Evolutionary conservation across 2,888 invertebrate species (phyloP), one percentile per base, ranked within the genome.

Genomic region (Hypomecis atomaria): DNA sequence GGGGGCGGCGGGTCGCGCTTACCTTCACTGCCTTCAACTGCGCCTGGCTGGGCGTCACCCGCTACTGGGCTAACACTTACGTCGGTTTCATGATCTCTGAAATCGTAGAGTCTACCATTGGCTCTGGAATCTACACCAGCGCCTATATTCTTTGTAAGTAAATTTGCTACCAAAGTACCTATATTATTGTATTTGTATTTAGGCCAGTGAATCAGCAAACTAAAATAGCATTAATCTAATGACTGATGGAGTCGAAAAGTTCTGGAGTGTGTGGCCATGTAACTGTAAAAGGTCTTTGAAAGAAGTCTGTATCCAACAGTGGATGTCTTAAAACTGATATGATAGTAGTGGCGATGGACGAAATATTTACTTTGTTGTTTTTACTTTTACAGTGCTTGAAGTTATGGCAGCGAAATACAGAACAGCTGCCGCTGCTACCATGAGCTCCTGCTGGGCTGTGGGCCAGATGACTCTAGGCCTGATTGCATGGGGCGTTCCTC

Each of bases 121-220:
- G 95, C 0, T 93, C 95, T 23, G 95, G 95, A 0, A 93, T 94
- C 7, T 96, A 95, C 76, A 94, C 95, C 8, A 94, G 95, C 33
- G 94, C 94, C 48, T 96, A 96, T 79, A 95, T 96, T 71, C 83
- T 95, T 69, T 94, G 96, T 94, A 90, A 87, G 86, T 63, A 36
- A 6, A 7, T 4, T 9, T 9, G 0, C 8, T 49, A 7, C 3
- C 5, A 10, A 1, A 10, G 11, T 8, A 10, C n/a, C n/a, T n/a
- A n/a, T n/a, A n/a, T n/a, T n/a, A n/a, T n/a, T n/a, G n/a, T n/a
- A n/a, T n/a, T n/a, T n/a, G n/a, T n/a, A n/a, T n/a, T n/a, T n/a
- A n/a, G n/a, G n/a, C n/a, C n/a, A n/a, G n/a, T n/a, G n/a, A n/a
- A n/a, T n/a, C n/a, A n/a, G n/a, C n/a, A n/a, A n/a, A n/a, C n/a